phyloP scores from a whole-genome alignment of 2,797 vertebrate species.

The Rhincodon typus region DNA sequence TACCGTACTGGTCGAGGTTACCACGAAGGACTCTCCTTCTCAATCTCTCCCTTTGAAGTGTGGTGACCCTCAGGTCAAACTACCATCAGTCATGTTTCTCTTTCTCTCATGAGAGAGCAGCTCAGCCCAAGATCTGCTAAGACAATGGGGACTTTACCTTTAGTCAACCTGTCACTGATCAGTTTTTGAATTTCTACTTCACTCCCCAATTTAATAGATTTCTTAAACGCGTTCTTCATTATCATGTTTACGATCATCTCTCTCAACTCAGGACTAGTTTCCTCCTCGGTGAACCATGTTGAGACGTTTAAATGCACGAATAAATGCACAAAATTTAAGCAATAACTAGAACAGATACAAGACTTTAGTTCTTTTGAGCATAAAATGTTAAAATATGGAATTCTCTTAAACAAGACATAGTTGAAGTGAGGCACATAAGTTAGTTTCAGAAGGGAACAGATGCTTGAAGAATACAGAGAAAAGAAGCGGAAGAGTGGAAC shows the following conservation, averaged over 20 bases:
- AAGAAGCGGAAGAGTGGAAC: neutral
- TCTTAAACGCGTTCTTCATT: neutral
- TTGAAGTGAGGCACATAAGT: neutral
- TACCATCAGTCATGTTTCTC: too few species aligned
- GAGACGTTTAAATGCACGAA: neutral
- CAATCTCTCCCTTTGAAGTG: too few species aligned
- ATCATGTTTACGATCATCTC: neutral
- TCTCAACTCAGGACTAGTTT: neutral
- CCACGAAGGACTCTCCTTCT: too few species aligned
- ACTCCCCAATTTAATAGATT: neutral
- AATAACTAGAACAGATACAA: neutral
- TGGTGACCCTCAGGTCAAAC: too few species aligned
- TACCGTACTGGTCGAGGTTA: too few species aligned
- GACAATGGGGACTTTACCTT: too few species aligned
- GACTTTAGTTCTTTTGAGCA: neutral
- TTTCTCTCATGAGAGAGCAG: too few species aligned
- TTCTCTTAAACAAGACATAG: neutral
- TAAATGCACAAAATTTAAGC: neutral
- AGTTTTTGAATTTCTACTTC: neutral
- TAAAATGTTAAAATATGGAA: neutral
- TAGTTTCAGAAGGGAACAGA: neutral
- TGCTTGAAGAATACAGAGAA: neutral
- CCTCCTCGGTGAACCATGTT: neutral
- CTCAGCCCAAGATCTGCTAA: too few species aligned
- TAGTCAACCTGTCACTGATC: neutral